Conservation (phyloP, 2,113 vertebrate genomes). For the Garra rufa region DNA sequence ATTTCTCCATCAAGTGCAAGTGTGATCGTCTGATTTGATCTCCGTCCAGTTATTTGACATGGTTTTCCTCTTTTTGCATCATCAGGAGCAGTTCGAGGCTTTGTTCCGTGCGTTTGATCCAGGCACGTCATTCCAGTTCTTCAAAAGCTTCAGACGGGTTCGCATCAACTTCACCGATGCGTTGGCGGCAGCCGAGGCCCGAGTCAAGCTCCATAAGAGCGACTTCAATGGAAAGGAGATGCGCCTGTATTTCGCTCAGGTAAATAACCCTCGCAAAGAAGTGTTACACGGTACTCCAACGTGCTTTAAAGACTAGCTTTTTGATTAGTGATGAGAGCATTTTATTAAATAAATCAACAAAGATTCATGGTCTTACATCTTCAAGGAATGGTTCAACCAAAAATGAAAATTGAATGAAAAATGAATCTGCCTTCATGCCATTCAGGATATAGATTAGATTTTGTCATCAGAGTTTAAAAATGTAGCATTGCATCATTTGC, state of each 20-base stretch:
- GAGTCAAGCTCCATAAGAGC: conserved; percentile 88
- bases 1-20: not conserved
- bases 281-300: not conserved
- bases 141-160: conserved; percentile 93
- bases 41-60: not conserved
- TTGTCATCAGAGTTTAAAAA: not conserved
- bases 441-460: not conserved
- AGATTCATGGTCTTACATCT: not conserved
- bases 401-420: too few species aligned
- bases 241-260: conserved; percentile 96
- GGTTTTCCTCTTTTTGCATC: conserved; percentile 41
- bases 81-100: conserved; percentile 88
- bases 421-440: not conserved
- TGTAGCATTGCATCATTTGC: not conserved
- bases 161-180: conserved; percentile 91
- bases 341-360: not conserved
- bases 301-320: not conserved
- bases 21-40: not conserved
- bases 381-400: not conserved
- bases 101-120: conserved; percentile 88
- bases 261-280: conserved; percentile 55
- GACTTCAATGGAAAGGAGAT: conserved; percentile 93
- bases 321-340: not conserved
- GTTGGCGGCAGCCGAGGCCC: conserved; percentile 86
- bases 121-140: conserved; percentile 93